Evolutionary conservation across 23 tunicate genomes (phyloP), one percentile per base, ranked within the genome.

Genomic region (Aplidium turbinatum): DNA sequence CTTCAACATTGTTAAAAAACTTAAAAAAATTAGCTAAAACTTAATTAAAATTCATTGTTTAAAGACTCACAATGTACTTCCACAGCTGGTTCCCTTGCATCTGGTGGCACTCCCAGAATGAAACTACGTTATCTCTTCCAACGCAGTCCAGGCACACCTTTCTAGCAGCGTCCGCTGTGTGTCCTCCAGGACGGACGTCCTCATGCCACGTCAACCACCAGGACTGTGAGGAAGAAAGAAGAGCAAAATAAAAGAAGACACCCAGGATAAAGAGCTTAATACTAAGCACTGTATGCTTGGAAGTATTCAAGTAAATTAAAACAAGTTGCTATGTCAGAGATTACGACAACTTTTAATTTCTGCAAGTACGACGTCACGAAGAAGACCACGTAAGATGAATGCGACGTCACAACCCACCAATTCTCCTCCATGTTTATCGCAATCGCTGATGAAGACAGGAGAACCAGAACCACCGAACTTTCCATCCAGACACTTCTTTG

Each of bases 141-240:
- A 94, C 94, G 26, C 81, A 77, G 56, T 94, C 99, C 27, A 91
- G 78, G 55, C 97, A 91, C 35, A 91, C 97, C 31, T 73, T 79
- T 31, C 97, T 73, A 31, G 93, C 95, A 4, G 55, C 78, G 53
- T 86, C 85, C 23, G 81, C 72, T 30, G 78, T 63, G 0, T 58
- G 33, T 2, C 86, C 90, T 9, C 99, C 99, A 0, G 95, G 90
- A 13, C 94, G 70, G 0, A 94, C 71, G 27, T 94, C 99, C 33
- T 94, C 99, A 21, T 78, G 87, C 99, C 99, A 94, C 22, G 99
- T 94, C 77, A 94, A 52, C 91, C 91, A 91, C 97, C 97, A 91
- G 26, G 53, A 45, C 97, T 91, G 63, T 9, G 35, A 21, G 47
- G 2, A 7, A 35, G 27, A n/a, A n/a, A n/a, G n/a, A n/a, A n/a